Conservation (phyloP, 1,140 invertebrate genomes). For the Calephelis virginiensis region DNA sequence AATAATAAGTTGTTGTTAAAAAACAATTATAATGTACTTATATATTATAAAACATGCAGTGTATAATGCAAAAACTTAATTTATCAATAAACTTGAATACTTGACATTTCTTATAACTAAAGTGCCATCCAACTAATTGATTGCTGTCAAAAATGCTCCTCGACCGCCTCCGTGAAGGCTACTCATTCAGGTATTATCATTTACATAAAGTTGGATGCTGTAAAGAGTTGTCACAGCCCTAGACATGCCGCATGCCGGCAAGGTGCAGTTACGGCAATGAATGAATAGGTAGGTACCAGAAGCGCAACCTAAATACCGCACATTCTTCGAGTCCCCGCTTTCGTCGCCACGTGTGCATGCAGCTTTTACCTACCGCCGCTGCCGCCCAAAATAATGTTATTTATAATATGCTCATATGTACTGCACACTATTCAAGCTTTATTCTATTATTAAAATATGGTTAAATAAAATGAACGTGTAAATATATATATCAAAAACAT, state of each 20-base stretch:
- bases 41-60: no score
- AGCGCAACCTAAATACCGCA: constrained; percentile 74
- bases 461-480: background rate
- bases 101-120: no score
- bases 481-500: no score
- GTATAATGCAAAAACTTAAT: no score
- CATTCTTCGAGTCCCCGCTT: constrained; percentile 65
- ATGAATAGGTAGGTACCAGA: constrained; percentile 74
- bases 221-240: constrained; percentile 22
- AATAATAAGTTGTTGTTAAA: no score
- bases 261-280: constrained; percentile 71
- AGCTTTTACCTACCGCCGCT: constrained; percentile 65
- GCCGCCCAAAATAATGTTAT: constrained; percentile 47
- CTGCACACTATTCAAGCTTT: constrained; percentile 12
- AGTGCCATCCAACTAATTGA: no score
- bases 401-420: constrained; percentile 14
- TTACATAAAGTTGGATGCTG: no score
- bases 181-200: no score
- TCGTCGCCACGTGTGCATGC: constrained; percentile 59
- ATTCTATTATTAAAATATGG: background rate
- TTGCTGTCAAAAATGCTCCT: no score
- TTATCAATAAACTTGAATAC: no score
- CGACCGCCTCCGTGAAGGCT: no score
- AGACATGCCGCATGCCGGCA: constrained; percentile 30
- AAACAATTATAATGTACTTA: no score